A percentile compares a stretch with the other conserved stretches of the same genome.
phyloP scores from a whole-genome alignment of 2,113 vertebrate genomes.

The Scopus umbretta region DNA sequence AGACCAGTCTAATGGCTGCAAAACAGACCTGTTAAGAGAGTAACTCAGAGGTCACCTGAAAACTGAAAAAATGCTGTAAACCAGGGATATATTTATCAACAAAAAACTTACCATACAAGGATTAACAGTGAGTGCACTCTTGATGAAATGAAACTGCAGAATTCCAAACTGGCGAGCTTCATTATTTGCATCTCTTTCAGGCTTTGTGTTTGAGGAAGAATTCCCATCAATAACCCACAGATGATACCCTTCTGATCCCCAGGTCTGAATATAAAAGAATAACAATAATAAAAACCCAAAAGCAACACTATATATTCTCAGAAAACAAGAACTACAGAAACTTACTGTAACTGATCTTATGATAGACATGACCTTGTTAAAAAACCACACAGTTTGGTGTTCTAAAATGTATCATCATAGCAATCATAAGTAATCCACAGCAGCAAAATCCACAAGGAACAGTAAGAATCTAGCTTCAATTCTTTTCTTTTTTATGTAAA shows the following conservation, averaged over 20 bases:
- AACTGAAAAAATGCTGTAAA: background rate
- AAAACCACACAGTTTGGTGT: background rate
- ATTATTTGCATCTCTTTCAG: conserved; percentile 53
- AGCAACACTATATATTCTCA: background rate
- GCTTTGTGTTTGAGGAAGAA: conserved; percentile 51
- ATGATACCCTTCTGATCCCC: conserved; percentile 97
- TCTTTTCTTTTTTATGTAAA: background rate
- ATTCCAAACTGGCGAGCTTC: conserved; percentile 78
- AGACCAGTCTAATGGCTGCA: background rate
- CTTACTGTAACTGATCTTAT: background rate
- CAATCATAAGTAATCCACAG: background rate
- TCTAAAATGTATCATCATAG: background rate
- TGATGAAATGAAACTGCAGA: conserved; percentile 96
- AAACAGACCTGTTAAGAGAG: background rate
- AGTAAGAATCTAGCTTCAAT: background rate
- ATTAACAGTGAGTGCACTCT: conserved; percentile 95
- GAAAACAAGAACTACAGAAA: background rate
- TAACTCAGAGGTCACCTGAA: background rate
- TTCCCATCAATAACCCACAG: conserved; percentile 87
- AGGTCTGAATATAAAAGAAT: conserved; percentile 76
- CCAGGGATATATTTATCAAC: background rate
- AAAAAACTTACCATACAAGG: conserved; percentile 90
- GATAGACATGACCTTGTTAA: background rate
- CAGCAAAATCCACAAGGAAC: background rate
- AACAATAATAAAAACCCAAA: background rate